Conservation (phyloP, 2,113 vertebrate species). For the Diadophis punctatus region DNA sequence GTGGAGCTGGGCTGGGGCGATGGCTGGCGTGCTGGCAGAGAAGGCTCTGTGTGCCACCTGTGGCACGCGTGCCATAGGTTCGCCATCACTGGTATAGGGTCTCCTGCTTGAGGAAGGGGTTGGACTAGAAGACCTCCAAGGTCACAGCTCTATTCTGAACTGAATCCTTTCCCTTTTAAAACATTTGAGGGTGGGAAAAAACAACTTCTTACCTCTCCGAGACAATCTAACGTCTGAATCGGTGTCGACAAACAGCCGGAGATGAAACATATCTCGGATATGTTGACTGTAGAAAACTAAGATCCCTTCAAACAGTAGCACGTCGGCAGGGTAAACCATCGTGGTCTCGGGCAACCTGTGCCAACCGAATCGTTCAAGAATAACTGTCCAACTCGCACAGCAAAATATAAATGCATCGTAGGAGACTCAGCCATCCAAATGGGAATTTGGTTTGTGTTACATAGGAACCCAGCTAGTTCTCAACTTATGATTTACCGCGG, state of each 20-base stretch:
- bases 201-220: slow-evolving; percentile 76
- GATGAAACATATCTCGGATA: slow-evolving; percentile 96
- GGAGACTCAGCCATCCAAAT: not conserved
- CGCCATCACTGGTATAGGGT: too few relatives aligned
- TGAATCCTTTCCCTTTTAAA: not conserved
- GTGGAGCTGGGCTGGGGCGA: too few relatives aligned
- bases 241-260: slow-evolving; percentile 96
- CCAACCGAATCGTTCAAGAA: not conserved
- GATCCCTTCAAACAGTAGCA: slow-evolving; percentile 94
- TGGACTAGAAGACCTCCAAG: not conserved
- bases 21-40: too few relatives aligned
- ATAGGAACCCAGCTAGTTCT: not conserved
- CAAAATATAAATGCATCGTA: not conserved
- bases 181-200: not conserved
- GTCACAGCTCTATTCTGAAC: not conserved
- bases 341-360: slow-evolving; percentile 82
- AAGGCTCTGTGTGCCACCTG: too few relatives aligned
- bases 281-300: slow-evolving; percentile 92
- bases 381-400: not conserved
- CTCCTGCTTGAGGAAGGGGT: too few relatives aligned
- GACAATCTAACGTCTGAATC: slow-evolving; percentile 93
- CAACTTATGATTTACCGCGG: too few relatives aligned
- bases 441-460: not conserved
- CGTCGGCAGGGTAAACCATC: slow-evolving; percentile 86
- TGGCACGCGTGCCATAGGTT: too few relatives aligned